Base-by-base conservation (phyloP, 2,888 invertebrate species). In the Mimumesa dahlbomi region DNA sequence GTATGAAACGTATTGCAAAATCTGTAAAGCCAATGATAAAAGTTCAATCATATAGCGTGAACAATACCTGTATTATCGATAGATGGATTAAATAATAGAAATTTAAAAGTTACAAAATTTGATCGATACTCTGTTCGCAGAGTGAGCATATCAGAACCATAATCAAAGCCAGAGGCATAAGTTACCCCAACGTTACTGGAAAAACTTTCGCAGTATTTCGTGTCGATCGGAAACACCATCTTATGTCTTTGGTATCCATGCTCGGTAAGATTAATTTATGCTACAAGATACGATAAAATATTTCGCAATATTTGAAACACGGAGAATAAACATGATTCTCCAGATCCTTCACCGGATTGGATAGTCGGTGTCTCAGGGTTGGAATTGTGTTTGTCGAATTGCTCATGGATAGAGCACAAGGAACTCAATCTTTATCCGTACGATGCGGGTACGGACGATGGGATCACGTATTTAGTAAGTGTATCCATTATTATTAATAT, bases 331-430 rank as follows among this genome's bases (percentile, higher is more conserved):
- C 43, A 36, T 43, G 0, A 46, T 67, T 54, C 31, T 65, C 9
- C 52, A 95, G 95, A 97, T 0, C 99, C 99, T 0, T 97, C 98
- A 9, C 99, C 99, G 0, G 99, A 99, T 91, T 99, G 99, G 99
- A 95, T 98, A 81, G 96, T 98, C 42, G 99, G 99, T 0, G 94
- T 99, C 29, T 96, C 93, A 62, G 95, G 95, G 0, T 90, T 98
- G 57, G 95, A 98, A 85, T 92, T 99, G 6, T 99, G 99, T 86
- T 92, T 94, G 65, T 90, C 92, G 68, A 96, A 98, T 90, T 98
- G 99, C 88, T 93, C 96, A 0, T 99, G 99, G 99, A 92, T 93
- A n/a, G 94, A 95, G 78, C 92, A 94, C 63, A 91, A 95, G 82
- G 93, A 93, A 36, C 91, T 98, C 40, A 97, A 98, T 90, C 91